Conservation (phyloP, 2,797 vertebrate genomes). For the Rhabdophis nuchalis region DNA sequence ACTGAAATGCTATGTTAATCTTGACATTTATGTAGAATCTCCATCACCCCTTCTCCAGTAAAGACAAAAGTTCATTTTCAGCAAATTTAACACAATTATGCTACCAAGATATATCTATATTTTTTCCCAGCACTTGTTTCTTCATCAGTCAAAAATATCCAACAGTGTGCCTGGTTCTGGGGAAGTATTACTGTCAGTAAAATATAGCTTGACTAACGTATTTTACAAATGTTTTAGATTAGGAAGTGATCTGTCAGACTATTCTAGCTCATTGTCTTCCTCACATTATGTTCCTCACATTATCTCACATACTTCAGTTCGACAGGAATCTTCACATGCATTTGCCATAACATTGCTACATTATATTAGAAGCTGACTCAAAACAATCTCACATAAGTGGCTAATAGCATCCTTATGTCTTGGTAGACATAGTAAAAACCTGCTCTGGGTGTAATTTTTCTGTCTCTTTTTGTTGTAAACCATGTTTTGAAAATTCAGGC, state of each 20-base stretch:
- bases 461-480: not conserved
- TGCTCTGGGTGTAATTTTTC: not conserved
- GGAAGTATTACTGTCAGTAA: not conserved
- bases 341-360: not conserved
- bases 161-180: not conserved
- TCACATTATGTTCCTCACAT: no score
- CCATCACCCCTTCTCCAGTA: not conserved
- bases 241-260: not conserved
- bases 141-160: not conserved
- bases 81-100: not conserved
- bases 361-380: not conserved
- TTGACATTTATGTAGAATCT: not conserved
- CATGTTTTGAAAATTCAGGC: not conserved
- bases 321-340: not conserved
- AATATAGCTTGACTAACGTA: not conserved
- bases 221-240: not conserved
- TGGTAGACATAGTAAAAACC: not conserved
- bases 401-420: not conserved
- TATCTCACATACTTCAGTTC: not conserved
- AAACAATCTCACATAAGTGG: not conserved
- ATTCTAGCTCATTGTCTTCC: not conserved
- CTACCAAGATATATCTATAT: not conserved
- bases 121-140: not conserved
- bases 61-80: not conserved
- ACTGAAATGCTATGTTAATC: not conserved